Evolutionary conservation across 2,113 vertebrate species (phyloP).

Genomic region (Dromiciops gliroides): DNA sequence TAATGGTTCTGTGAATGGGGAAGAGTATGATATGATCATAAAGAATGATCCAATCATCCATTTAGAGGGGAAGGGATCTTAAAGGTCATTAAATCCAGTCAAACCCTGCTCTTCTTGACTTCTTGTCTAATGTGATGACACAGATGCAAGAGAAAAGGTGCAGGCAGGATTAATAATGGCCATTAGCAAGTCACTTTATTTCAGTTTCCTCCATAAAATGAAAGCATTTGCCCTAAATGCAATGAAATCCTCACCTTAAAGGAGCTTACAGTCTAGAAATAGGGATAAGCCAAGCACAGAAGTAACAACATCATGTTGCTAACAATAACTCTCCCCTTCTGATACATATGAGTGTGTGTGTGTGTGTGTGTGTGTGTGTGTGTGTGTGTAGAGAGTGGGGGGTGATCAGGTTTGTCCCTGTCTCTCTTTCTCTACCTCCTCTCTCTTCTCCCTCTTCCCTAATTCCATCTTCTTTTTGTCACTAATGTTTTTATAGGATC

Average conservation of each 20-base stretch:
- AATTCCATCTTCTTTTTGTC: constrained; percentile 17
- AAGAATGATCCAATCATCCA: background rate
- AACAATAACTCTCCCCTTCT: background rate
- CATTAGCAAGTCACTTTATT: background rate
- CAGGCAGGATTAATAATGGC: background rate
- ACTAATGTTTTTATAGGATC: background rate
- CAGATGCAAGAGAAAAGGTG: background rate
- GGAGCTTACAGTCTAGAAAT: background rate
- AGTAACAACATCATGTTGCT: background rate
- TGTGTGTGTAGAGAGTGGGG: too few relatives aligned
- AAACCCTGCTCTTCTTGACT: background rate
- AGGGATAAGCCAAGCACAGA: background rate
- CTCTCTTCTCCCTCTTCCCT: constrained; percentile 23
- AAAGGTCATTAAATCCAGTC: background rate
- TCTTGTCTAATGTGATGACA: background rate
- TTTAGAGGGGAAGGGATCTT: background rate
- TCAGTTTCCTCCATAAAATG: background rate
- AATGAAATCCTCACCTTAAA: background rate
- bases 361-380: too few relatives aligned
- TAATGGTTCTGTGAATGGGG: background rate
- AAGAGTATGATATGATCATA: background rate
- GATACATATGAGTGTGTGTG: background rate
- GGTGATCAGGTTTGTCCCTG: background rate
- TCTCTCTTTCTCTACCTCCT: background rate
- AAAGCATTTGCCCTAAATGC: background rate